Conservation (phyloP, 2,888 invertebrate genomes). For the Drosophila mimica region DNA sequence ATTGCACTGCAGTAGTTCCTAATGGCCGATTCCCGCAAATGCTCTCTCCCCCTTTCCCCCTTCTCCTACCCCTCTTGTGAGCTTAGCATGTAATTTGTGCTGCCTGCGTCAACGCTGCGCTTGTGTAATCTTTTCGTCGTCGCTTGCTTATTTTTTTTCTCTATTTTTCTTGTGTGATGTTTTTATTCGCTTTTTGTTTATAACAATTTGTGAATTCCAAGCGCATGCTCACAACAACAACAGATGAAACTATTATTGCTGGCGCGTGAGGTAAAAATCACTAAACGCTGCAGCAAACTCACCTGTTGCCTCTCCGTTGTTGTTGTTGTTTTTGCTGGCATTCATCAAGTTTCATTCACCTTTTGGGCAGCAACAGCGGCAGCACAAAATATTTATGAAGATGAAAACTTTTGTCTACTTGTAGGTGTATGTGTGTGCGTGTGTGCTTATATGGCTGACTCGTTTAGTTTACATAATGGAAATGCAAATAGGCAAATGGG, state of each 20-base stretch:
- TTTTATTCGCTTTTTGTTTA: constrained; percentile 55
- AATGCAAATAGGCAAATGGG: constrained; percentile 32
- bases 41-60: neutral
- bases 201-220: constrained; percentile 77
- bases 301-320: constrained; percentile 57
- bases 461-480: constrained; percentile 64
- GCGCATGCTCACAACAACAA: constrained; percentile 59
- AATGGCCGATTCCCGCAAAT: constrained; percentile 48
- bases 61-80: neutral
- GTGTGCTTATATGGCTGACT: constrained; percentile 8
- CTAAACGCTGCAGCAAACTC: constrained; percentile 54
- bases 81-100: constrained; percentile 37
- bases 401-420: constrained; percentile 47
- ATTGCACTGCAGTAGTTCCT: constrained; percentile 69
- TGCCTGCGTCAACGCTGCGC: constrained; percentile 66
- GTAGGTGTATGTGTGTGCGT: neutral
- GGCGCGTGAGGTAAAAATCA: constrained; percentile 67
- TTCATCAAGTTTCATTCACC: constrained; percentile 82
- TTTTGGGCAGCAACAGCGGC: constrained; percentile 46
- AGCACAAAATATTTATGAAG: constrained; percentile 23
- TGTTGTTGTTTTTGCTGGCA: constrained; percentile 62
- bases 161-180: constrained; percentile 26
- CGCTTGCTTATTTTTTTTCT: constrained; percentile 26
- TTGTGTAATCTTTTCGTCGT: constrained; percentile 69
- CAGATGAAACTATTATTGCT: constrained; percentile 44